These are phyloP conservation scores for Himalopsyche anomala DNA, from an alignment of 2,888 invertebrate genomes.

Conservation along the genomic window DNA sequence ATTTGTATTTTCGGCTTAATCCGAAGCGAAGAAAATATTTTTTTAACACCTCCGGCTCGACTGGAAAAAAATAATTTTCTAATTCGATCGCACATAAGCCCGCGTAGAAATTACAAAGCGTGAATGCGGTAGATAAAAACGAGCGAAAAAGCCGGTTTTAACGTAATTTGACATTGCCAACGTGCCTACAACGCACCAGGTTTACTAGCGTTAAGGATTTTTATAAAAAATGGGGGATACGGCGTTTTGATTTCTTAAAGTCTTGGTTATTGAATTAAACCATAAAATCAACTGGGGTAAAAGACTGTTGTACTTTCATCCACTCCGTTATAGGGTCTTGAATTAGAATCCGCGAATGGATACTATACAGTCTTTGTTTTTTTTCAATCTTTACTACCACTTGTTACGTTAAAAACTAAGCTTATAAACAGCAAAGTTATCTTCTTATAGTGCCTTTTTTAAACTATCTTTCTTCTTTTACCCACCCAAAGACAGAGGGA, in stretches of 20 bases:
- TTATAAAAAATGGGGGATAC: not conserved
- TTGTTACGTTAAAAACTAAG: no score
- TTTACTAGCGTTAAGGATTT: not conserved
- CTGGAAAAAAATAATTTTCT: slow-evolving; percentile 6
- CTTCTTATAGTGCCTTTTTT: no score
- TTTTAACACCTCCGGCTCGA: not conserved
- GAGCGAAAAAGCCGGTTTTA: slow-evolving; percentile 55
- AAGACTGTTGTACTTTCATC: no score
- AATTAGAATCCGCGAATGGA: no score
- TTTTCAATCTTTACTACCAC: no score
- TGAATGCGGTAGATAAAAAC: slow-evolving; percentile 41
- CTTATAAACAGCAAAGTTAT: no score
- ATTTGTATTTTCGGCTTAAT: not conserved
- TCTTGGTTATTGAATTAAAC: no score
- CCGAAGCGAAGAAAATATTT: slow-evolving; percentile 3
- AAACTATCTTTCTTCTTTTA: no score
- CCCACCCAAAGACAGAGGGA: no score
- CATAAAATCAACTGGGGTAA: no score
- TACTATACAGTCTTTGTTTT: no score
- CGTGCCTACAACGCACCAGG: slow-evolving; percentile 18
- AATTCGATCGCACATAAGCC: slow-evolving; percentile 39
- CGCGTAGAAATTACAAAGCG: slow-evolving; percentile 43
- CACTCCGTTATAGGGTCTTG: no score
- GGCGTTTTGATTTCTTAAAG: not conserved
- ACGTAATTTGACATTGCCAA: slow-evolving; percentile 61